Evolutionary conservation across 1,140 invertebrate genomes (phyloP), one percentile per base, ranked within the genome.

Genomic region (Drosophila neocordata): DNA sequence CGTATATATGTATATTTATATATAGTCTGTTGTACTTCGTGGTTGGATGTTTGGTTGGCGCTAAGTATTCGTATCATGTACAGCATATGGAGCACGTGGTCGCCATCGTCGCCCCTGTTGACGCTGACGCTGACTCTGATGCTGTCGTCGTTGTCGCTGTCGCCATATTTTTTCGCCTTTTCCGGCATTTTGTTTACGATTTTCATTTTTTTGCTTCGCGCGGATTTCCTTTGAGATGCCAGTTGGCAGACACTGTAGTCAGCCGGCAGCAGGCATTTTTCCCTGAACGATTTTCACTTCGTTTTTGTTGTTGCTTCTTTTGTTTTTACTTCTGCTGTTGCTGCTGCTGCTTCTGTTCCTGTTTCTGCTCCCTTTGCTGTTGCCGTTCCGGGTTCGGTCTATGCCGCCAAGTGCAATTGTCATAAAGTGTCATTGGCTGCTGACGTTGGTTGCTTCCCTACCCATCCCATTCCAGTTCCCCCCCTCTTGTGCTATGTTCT

Each of bases 341-440:
- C 58, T 67, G 68, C 27, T 68, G 51, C 44, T 48, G 59, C 8
- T 64, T 4, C 18, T 41, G 13, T 11, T 55, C 1, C 18, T 31
- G 58, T 44, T 20, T 27, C 62, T 73, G 51, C 57, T 35, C 38
- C 51, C 38, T 41, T 51, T 58, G 57, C 52, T 41, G 65, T 56
- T 59, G 63, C 65, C 67, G 56, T 74, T 62, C 53, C 65, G 72
- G 52, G 65, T 38, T 51, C 41, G 58, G 38, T 51, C 24, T 52
- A 73, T 58, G 79, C 76, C 83, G 73, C 79, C 83, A 88, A 88
- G 83, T 88, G 83, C 83, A 89, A 88, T 88, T 88, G 83, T 88
- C 83, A 88, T 88, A 88, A 88, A 89, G 83, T 88, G 83, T 88
- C 83, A 88, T 88, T 88, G 83, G 83, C 83, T 89, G 83, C 83